Base-by-base conservation (phyloP, 2,113 vertebrate genomes). In the Eptatretus burgeri region DNA sequence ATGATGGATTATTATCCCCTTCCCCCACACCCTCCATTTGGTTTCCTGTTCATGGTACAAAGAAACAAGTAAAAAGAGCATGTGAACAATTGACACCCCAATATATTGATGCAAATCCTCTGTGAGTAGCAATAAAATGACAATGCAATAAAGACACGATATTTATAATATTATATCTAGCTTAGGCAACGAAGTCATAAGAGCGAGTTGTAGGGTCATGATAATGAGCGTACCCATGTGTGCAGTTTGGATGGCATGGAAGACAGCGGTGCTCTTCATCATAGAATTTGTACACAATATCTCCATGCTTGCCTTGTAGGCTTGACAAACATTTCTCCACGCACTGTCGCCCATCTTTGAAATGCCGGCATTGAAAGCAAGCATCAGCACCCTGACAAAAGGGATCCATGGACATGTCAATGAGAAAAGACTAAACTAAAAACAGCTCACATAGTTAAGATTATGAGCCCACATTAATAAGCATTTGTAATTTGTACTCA, bases 261-360 rank as follows among this genome's bases (percentile, higher is more conserved):
- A 82, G 85, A 66, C 91, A 96, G 70, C 93, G 88, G 19, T 77
- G 84, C 69, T 93, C 84, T 70, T 81, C 82, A 69, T 96, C 84
- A 0, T 86, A 82, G 0, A 86, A 96, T 71, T 96, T 96, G 76
- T 94, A 96, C 71, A 96, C 93, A 72, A 96, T 93, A 60, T n/a
- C 56, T 70, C 91, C 85, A 74, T 79, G 83, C 64, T 85, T 78
- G 1, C 86, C 85, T 69, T 94, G 86, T 52, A 94, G 71, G 19
- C 91, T 88, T 18, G 93, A 85, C 2, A 88, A 88, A 65, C 88
- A 95, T 67, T 91, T 93, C 67, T 93, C 84, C 71, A 96, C 91
- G 63, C 91, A 96, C 16, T 93, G 93, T 11, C 88, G 88, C 9
- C 91, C 88, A 51, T 96, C 91, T 73, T 95, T 96, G 75, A 87